Base-by-base conservation (phyloP, 2,888 invertebrate species). In the Parnassius apollo region DNA sequence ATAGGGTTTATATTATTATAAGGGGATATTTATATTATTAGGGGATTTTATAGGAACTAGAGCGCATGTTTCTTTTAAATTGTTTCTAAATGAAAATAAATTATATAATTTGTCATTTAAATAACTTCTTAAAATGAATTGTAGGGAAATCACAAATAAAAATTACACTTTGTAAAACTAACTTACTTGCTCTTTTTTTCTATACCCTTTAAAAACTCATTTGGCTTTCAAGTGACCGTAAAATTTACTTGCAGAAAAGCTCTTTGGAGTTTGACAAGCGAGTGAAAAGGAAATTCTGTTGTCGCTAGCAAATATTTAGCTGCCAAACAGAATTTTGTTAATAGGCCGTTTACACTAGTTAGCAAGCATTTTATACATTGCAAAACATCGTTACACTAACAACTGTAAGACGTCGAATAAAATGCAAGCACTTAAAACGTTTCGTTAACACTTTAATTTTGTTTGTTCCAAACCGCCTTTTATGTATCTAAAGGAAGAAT, bases 351-450 rank as follows among this genome's bases (percentile, higher is more conserved):
- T 62, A 50, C 62, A 59, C 55, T 56, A 46, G 63, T 63, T 63
- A 63, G 54, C 59, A 42, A 59, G 63, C 59, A 63, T 59, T 63
- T 59, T 63, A 59, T 56, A 63, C 55, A 63, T 59, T 55, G 59
- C 56, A 59, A 55, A 55, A 55, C 45, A 18, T 46, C 42, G 49
- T 48, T 53, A 57, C 44, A 35, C 35, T 35, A 35, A 35, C 35
- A 35, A 35, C 35, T 35, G 35, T 35, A 35, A 35, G 35, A 35
- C 35, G 7, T 35, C 35, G 35, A 35, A 35, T 35, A 35, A 35
- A 35, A 35, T 35, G 7, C 7, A 35, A 35, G 35, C 35, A 35
- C 35, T 35, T 7, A 7, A 7, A 35, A 35, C 35, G 35, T 35
- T 35, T 35, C 7, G 49, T 13, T 10, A 44, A 44, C 10, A 44